These are phyloP conservation scores for Drepana arcuata DNA, from an alignment of 1,140 invertebrate genomes.

Conservation along the genomic window DNA sequence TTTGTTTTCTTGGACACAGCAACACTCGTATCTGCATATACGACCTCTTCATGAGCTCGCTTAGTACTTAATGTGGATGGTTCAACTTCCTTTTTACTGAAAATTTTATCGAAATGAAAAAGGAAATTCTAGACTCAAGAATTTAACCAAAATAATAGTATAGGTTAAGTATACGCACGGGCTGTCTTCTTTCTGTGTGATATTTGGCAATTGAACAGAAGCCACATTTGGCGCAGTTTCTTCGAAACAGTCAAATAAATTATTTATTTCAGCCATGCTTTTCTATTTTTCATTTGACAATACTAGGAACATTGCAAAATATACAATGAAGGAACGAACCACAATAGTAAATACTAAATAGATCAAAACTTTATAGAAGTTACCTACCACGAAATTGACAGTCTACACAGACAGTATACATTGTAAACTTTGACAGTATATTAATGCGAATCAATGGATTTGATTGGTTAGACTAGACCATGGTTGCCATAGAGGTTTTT, in stretches of 20 bases:
- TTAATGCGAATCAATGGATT: no score
- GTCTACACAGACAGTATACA: no score
- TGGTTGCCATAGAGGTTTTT: no score
- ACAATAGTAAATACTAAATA: no score
- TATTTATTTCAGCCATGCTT: constrained; percentile 36
- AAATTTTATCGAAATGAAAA: neutral
- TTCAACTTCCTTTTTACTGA: neutral
- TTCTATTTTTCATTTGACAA: no score
- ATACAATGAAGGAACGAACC: no score
- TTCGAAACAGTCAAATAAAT: constrained; percentile 59
- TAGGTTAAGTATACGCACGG: constrained; percentile 40
- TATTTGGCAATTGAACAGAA: constrained; percentile 26
- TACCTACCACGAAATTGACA: no score
- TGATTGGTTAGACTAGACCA: no score
- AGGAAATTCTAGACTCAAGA: constrained; percentile 1
- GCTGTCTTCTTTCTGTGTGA: constrained; percentile 22
- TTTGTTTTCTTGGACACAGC: constrained; percentile 38
- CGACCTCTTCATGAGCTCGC: constrained; percentile 40
- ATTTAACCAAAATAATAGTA: constrained; percentile 2
- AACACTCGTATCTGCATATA: constrained; percentile 37
- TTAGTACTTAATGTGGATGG: constrained; percentile 19
- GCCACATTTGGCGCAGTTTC: constrained; percentile 25
- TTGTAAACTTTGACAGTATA: no score
- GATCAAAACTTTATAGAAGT: no score
- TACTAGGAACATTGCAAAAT: no score